These are phyloP conservation scores for Aplocera efformata DNA, from an alignment of 2,888 invertebrate genomes.

Conservation along the genomic window DNA sequence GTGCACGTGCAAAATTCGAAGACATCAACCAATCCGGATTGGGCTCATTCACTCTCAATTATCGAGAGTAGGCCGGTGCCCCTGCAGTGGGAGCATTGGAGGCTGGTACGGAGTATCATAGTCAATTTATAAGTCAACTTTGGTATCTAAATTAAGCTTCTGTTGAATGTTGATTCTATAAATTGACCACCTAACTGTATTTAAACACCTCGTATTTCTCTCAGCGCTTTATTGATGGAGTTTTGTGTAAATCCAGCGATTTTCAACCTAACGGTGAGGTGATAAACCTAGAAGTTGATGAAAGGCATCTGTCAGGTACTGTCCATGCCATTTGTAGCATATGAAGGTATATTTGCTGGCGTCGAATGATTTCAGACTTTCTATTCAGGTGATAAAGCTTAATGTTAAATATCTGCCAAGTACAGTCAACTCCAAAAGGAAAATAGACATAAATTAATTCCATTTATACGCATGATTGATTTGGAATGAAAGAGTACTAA, in stretches of 20 bases:
- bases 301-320: too few species aligned
- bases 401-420: slow-evolving; percentile 7
- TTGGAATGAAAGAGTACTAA: too few species aligned
- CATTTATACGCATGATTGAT: too few species aligned
- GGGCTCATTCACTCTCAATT: too few species aligned
- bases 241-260: not conserved
- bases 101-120: too few species aligned
- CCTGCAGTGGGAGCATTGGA: too few species aligned
- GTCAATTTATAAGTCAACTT: not conserved
- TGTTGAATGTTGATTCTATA: slow-evolving; percentile 4
- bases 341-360: too few species aligned
- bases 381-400: slow-evolving; percentile 4
- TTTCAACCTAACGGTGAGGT: slow-evolving; percentile 3
- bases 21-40: too few species aligned
- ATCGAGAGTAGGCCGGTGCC: too few species aligned
- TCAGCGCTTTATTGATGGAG: slow-evolving; percentile 9
- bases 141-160: slow-evolving; percentile 9
- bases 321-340: too few species aligned
- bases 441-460: too few species aligned
- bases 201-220: slow-evolving; percentile 12
- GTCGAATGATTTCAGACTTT: slow-evolving; percentile 3
- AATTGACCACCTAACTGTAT: slow-evolving; percentile 10
- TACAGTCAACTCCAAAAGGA: slow-evolving; percentile 8
- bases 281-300: slow-evolving; percentile 10
- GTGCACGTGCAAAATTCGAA: too few species aligned